These are phyloP conservation scores for Cryptophagus acutangulus DNA, from an alignment of 2,888 invertebrate genomes.

Conservation along the genomic window DNA sequence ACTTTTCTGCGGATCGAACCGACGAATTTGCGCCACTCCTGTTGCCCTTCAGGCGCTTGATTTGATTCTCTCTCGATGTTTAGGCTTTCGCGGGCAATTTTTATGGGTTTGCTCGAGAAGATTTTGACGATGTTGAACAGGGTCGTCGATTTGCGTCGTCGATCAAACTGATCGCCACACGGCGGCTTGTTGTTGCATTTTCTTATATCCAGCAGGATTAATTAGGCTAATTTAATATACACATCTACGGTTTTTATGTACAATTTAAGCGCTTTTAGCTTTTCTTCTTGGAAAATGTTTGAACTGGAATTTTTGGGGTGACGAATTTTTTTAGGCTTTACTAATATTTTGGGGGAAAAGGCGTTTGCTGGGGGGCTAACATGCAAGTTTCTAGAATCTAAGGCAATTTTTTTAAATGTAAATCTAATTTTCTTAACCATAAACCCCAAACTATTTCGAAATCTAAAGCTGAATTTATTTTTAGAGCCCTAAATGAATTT, in stretches of 20 bases:
- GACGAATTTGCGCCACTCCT: conserved; percentile 48
- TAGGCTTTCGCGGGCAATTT: conserved; percentile 43
- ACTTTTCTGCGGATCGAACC: conserved; percentile 49
- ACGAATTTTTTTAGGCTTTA: too few relatives aligned
- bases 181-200: conserved; percentile 5
- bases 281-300: too few relatives aligned
- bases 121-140: conserved; percentile 44
- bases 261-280: conserved; percentile 4
- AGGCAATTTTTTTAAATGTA: too few relatives aligned
- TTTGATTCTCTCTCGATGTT: conserved; percentile 39
- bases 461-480: too few relatives aligned
- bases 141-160: conserved; percentile 27
- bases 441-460: too few relatives aligned
- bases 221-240: conserved; percentile 5
- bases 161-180: conserved; percentile 11
- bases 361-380: too few relatives aligned
- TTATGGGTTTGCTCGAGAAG: conserved; percentile 38
- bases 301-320: too few relatives aligned
- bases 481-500: too few relatives aligned
- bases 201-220: conserved; percentile 5
- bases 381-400: too few relatives aligned
- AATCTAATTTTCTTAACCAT: too few relatives aligned
- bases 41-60: conserved; percentile 28
- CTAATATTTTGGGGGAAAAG: too few relatives aligned
- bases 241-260: background rate